Evolutionary conservation across 2,888 invertebrate species (phyloP), one percentile per base, ranked within the genome.

Genomic region (Ectemnius cavifrons): DNA sequence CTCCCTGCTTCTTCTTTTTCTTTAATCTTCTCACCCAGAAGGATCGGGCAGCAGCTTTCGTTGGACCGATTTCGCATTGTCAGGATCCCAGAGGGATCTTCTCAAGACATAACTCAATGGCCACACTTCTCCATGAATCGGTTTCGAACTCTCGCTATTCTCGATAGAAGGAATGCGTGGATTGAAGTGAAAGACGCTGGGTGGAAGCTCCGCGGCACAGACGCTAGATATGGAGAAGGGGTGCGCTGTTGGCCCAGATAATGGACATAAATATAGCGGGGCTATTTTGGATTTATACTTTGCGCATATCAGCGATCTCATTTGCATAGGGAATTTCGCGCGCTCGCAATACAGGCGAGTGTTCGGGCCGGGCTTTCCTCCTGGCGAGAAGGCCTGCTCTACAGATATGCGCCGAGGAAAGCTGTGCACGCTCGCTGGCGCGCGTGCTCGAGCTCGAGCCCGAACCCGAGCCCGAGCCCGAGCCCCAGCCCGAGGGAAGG

Each of bases 291-390:
- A 90, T 90, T 89, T 89, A 90, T 89, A 89, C 87, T 88, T 88
- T 83, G 82, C 84, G 83, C 86, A 84, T 89, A 89, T 89, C 89
- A 84, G 86, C 81, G 75, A 86, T 88, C 88, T 88, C 87, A 89
- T 90, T 90, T 90, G 89, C 89, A 89, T 89, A 76, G 84, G 77
- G 85, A 89, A 89, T 89, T 89, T 89, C 89, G 82, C 78, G 81
- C 56, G 80, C 67, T 73, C 84, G 80, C 81, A 82, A 84, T 75
- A 75, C 71, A 59, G 52, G 61, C 16, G 37, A 37, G 37, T 6
- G 5, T 18, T 28, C n/a, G 60, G 11, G 37, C 64, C 67, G 49
- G 58, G 47, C 66, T 49, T 46, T 47, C 49, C 56, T 49, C 46
- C 16, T 52, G 13, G 14, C 18, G 60, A 20, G 18, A 18, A 13